These are phyloP conservation scores for Crypturellus undulatus DNA, from an alignment of 2,113 vertebrate genomes.

Conservation along the genomic window DNA sequence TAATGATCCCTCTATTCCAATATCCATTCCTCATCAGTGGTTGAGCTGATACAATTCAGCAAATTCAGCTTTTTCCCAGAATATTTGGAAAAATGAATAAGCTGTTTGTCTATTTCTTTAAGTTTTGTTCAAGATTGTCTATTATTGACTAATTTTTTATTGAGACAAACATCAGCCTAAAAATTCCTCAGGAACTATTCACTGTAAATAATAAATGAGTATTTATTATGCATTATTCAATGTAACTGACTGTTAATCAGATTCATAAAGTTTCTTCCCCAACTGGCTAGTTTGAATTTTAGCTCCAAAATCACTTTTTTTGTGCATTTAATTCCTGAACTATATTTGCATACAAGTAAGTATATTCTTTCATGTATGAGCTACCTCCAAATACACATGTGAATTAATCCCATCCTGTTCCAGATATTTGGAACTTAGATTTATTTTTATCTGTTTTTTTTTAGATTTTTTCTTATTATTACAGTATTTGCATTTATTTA, in stretches of 20 bases:
- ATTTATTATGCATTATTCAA: background rate
- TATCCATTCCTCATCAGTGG: background rate
- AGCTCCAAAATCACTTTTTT: background rate
- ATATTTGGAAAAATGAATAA: background rate
- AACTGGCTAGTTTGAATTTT: background rate
- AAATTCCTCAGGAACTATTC: background rate
- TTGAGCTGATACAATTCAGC: background rate
- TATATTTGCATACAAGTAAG: background rate
- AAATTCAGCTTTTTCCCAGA: background rate
- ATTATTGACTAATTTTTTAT: background rate
- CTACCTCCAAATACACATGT: background rate
- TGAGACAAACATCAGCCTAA: background rate
- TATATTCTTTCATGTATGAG: background rate
- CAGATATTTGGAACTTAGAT: background rate
- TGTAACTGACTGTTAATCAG: background rate
- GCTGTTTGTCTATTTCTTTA: background rate
- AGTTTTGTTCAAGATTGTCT: background rate
- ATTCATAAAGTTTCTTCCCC: background rate
- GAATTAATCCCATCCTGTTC: background rate
- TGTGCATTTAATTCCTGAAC: background rate
- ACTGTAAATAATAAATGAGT: background rate
- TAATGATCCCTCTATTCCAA: background rate
- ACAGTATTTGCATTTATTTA: background rate
- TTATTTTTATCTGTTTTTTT: background rate
- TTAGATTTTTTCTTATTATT: background rate